Base-by-base conservation (phyloP, 2,797 vertebrate genomes). In the Crenuchus spilurus region DNA sequence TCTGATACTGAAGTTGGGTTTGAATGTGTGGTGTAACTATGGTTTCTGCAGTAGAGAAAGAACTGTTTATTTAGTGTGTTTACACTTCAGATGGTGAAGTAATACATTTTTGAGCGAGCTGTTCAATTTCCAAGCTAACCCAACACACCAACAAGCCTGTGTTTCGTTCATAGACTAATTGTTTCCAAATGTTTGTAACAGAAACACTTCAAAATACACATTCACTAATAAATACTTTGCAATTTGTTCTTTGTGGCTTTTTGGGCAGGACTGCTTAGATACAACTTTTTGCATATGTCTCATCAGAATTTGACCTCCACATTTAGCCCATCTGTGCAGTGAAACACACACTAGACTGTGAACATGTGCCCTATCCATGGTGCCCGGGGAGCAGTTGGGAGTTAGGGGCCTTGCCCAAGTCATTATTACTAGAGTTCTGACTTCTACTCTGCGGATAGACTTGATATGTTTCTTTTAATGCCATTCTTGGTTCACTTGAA, bases 21-120 rank as follows among this genome's bases (percentile, higher is more conserved):
- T 31, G 30, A 72, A 42, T 75, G 63, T 86, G 83, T 75, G 72
- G 79, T 82, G 86, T 89, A 86, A 77, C 87, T 82, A 88, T 72
- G 86, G 83, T 77, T 33, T 87, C 88, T 86, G 75, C 83, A 30
- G 52, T 72, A 30, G 30, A 18, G 54, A 57, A 33, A 33, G 31
- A 22, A 18, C 6, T n/a, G n/a, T 31, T 41, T 62, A 49, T 64
- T n/a, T n/a, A n/a, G n/a, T 58, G 58, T 86, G 87, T 89, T 84
- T 89, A 79, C 84, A 74, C 51, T 79, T 83, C 71, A 87, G 89
- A 89, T 83, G 85, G 82, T 89, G 86, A 81, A 87, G 65, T 83
- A 86, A 89, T 91, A 88, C 84, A 89, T 92, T 91, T 92, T 86
- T 87, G 86, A 79, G 81, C 73, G 81, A 86, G 89, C 80, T 86